Percentiles rank a stretch among this genome's conserved stretches.
Evolutionary conservation across 1,140 invertebrate genomes (phyloP).

Genomic region (Zophobas atratus): DNA sequence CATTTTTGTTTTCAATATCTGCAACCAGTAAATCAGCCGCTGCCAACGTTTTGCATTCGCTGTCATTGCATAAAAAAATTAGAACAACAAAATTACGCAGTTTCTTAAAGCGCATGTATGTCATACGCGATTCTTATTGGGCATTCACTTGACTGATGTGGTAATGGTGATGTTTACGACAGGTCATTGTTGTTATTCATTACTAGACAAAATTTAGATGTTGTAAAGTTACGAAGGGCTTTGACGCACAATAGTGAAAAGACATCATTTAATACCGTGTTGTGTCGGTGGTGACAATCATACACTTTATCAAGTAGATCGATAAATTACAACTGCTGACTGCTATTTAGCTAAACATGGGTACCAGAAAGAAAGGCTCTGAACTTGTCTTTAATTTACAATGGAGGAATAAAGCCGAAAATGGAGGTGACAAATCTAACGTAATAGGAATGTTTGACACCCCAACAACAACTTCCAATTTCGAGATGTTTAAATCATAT

Average conservation of each 20-base stretch:
- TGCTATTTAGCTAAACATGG: neutral
- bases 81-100: conserved; percentile 10
- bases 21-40: neutral
- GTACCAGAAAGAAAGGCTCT: conserved; percentile 58
- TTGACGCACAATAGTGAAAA: too few relatives aligned
- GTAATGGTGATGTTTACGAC: conserved; percentile 1
- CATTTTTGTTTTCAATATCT: neutral
- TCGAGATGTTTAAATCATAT: conserved; percentile 67
- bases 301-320: too few relatives aligned
- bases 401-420: conserved; percentile 65
- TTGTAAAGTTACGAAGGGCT: neutral
- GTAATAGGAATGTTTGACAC: conserved; percentile 66
- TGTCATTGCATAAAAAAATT: neutral
- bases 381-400: conserved; percentile 66
- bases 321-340: neutral
- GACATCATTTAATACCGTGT: too few relatives aligned
- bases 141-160: neutral
- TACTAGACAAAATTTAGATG: neutral
- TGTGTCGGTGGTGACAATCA: too few relatives aligned
- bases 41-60: neutral
- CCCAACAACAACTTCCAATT: conserved; percentile 64
- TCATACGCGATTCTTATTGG: neutral
- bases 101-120: neutral
- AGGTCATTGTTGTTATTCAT: conserved; percentile 21
- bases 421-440: conserved; percentile 63